phyloP scores from a whole-genome alignment of 2,888 invertebrate species.

The Lymantria monacha region DNA sequence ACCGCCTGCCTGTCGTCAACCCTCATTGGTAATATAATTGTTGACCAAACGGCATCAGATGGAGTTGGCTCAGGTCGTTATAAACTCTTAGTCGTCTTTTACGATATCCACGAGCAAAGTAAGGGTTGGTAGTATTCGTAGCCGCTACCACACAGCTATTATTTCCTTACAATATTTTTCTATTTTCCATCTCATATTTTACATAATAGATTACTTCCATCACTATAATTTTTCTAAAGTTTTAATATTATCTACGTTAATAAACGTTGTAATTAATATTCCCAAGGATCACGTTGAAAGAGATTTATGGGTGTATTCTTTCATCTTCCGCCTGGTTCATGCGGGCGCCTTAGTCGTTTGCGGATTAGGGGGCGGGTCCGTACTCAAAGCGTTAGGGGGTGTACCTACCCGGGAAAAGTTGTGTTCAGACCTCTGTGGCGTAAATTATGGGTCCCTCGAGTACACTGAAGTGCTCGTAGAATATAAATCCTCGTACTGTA shows the following conservation, averaged over 20 bases:
- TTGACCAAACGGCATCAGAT: no score
- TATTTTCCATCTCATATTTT: no score
- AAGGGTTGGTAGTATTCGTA: no score
- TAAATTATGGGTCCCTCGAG: slow-evolving; percentile 81
- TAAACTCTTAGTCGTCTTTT: no score
- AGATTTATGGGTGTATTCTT: slow-evolving; percentile 79
- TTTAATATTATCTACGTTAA: slow-evolving; percentile 1
- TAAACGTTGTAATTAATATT: slow-evolving; percentile 62
- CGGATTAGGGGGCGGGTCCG: slow-evolving; percentile 43
- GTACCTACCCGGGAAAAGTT: slow-evolving; percentile 38
- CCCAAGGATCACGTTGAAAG: slow-evolving; percentile 79
- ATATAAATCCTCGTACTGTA: slow-evolving; percentile 73
- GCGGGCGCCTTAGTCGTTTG: slow-evolving; percentile 75
- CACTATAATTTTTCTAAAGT: no score
- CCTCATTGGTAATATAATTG: no score
- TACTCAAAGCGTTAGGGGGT: slow-evolving; percentile 27
- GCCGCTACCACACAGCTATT: no score
- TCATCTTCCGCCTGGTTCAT: slow-evolving; percentile 71
- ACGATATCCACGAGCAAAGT: no score
- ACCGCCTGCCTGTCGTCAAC: no score
- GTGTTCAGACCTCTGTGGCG: slow-evolving; percentile 63
- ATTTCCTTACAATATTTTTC: no score
- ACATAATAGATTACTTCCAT: no score
- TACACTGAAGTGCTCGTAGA: slow-evolving; percentile 74
- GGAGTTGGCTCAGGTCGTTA: no score